phyloP scores from a whole-genome alignment of 2,797 vertebrate species.

The Protonibea diacanthus region DNA sequence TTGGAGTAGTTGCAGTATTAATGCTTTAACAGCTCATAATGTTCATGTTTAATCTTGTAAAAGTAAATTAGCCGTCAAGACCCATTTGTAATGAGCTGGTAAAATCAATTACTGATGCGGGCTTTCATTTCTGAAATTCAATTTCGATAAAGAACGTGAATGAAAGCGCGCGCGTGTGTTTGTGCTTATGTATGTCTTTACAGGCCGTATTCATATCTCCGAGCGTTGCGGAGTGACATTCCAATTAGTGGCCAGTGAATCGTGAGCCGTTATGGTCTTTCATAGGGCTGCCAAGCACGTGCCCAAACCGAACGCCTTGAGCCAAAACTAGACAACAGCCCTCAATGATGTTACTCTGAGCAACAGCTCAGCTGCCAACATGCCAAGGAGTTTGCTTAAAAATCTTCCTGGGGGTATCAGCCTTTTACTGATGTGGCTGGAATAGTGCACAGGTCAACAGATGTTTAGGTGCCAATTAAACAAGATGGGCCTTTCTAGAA shows the following conservation, averaged over 20 bases:
- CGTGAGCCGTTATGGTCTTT: slow-evolving; percentile 79
- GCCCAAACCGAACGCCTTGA: slow-evolving; percentile 60
- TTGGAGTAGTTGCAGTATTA: slow-evolving; percentile 54
- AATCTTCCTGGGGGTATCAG: slow-evolving; percentile 37
- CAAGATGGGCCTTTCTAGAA: slow-evolving; percentile 47
- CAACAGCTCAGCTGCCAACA: slow-evolving; percentile 62
- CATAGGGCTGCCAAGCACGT: slow-evolving; percentile 68
- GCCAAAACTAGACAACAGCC: slow-evolving; percentile 71
- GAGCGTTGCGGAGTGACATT: slow-evolving; percentile 77
- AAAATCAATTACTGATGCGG: slow-evolving; percentile 76
- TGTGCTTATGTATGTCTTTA: slow-evolving; percentile 66
- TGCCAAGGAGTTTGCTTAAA: slow-evolving; percentile 57
- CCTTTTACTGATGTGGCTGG: slow-evolving; percentile 40
- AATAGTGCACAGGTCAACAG: slow-evolving; percentile 69
- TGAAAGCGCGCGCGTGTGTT: slow-evolving; percentile 33
- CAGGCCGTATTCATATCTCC: slow-evolving; percentile 71
- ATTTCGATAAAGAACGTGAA: slow-evolving; percentile 56
- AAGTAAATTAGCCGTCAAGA: slow-evolving; percentile 75
- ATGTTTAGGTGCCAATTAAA: slow-evolving; percentile 65
- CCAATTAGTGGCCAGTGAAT: slow-evolving; percentile 86
- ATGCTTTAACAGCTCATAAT: slow-evolving; percentile 68
- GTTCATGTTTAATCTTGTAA: slow-evolving; percentile 74
- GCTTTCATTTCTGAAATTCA: slow-evolving; percentile 72
- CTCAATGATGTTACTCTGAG: slow-evolving; percentile 62
- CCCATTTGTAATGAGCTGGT: slow-evolving; percentile 71